Base-by-base conservation (phyloP, 1,140 invertebrate genomes). In the Melipona quadrifasciata region DNA sequence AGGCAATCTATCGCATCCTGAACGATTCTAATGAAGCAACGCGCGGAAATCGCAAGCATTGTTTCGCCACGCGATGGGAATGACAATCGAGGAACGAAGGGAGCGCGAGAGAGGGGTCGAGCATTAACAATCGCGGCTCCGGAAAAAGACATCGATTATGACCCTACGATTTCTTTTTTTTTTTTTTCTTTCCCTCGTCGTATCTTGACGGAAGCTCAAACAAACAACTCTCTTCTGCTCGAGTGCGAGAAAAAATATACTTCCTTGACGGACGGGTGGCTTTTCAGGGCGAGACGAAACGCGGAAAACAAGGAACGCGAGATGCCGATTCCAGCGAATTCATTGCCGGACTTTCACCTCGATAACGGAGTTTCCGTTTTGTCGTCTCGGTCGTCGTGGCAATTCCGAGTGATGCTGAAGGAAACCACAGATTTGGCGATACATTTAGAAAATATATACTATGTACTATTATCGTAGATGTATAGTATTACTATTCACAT, bases 1-100 rank as follows among this genome's bases (percentile, higher is more conserved):
- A 79, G 39, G 24, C 55, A 53, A 84, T 70, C 21, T 19, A 27
- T 47, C 31, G 57, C 17, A 31, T 34, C 58, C 75, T 80, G 74
- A 80, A 80, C 58, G 77, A 84, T 74, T 80, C 78, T 84, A 84
- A 84, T 64, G 70, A 80, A 67, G 77, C 70, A 34, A 34, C 53
- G 83, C 51, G 53, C 77, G 83, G 83, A 84, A 80, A 84, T 84
- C 78, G 83, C 78, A 80, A 73, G 83, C 83, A 84, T 84, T 84
- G 83, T 84, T 74, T 80, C 83, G 31, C 6, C 31, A 19, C 83
- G 83, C 53, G 83, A 16, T 78, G 6, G n/a, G 83, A 84, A 84
- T 84, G 73, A 80, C 47, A 47, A 73, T 61, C 6, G 39, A 47
- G 39, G 8, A n/a, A 6, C 31, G 31, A 31, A 16, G 27, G 17